phyloP scores from a whole-genome alignment of 2,888 invertebrate species.

The Stictocephala bisonia region DNA sequence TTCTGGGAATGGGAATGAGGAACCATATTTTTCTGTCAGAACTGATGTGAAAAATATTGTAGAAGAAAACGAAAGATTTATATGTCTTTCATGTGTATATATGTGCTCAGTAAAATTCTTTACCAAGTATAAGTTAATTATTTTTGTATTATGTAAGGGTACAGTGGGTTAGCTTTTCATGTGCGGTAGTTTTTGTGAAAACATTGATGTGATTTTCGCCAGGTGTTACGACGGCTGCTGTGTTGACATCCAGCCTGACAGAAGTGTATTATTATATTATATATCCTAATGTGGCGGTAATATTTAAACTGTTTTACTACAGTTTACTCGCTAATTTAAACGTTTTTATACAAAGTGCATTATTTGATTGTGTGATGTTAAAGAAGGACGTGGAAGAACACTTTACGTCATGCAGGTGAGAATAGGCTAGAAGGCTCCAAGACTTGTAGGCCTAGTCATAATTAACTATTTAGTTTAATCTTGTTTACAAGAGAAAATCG shows the following conservation, averaged over 20 bases:
- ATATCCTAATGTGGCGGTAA: constrained; percentile 33
- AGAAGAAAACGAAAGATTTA: constrained; percentile 32
- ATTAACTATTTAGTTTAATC: too few species aligned
- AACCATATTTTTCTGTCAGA: constrained; percentile 57
- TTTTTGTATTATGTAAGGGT: constrained; percentile 9
- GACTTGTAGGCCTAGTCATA: too few species aligned
- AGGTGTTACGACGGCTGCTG: constrained; percentile 51
- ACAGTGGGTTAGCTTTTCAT: constrained; percentile 14
- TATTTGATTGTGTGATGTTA: constrained; percentile 52
- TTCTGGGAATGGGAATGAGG: constrained; percentile 55
- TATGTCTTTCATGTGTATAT: constrained; percentile 39
- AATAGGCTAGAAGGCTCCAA: background rate
- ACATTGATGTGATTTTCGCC: constrained; percentile 51
- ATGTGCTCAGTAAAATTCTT: constrained; percentile 28
- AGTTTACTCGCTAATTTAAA: constrained; percentile 19
- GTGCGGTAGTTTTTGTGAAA: constrained; percentile 44
- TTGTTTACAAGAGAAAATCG: too few species aligned
- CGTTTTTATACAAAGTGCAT: constrained; percentile 19
- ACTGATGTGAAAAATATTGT: constrained; percentile 53
- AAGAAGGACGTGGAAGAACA: constrained; percentile 58
- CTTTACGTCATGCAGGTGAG: constrained; percentile 61
- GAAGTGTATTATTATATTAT: background rate
- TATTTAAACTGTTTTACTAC: background rate
- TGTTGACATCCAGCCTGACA: constrained; percentile 50
- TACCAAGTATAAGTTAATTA: constrained; percentile 11